Base-by-base conservation (phyloP, 2,797 vertebrate species). In the Neoniphon sammara region DNA sequence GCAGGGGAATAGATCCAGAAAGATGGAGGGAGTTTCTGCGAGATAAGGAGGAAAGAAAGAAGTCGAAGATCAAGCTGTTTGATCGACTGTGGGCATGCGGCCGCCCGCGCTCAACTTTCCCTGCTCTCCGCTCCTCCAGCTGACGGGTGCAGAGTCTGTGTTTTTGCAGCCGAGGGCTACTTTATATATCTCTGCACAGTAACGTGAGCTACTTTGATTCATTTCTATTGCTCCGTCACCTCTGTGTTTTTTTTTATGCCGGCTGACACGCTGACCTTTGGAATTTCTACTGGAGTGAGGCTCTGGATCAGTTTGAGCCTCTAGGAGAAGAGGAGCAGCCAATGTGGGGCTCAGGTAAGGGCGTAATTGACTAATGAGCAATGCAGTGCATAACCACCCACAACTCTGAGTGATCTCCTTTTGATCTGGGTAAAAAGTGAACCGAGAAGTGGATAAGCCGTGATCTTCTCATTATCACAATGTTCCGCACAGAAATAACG, bases 311-410 rank as follows among this genome's bases (percentile, higher is more conserved):
- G 20, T 60, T 73, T 18, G 21, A 78, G 66, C 67, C 69, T 73
- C 2, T 66, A 59, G 67, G 75, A 70, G 81, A 66, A 63, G 64
- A 78, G 77, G 80, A 46, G 72, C 15, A 55, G 78, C 79, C 65
- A 49, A 93, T 93, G 93, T 93, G 92, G 92, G 67, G 90, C 80
- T 90, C 92, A 91, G 92, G 92, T 93, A 91, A 92, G 91, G 65
- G 54, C 73, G 73, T 53, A 64, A 63, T 50, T 30, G 49, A 64
- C 30, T 49, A 57, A 73, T 57, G 66, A 82, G 53, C 68, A 57
- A 59, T 66, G 58, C 23, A 52, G n/a, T n/a, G n/a, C n/a, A n/a
- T 61, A 80, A 42, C 59, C 65, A 61, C 62, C 53, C 58, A 30
- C 50, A 75, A 54, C 47, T 47, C 54, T 56, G 23, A 69, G 67